phyloP scores from a whole-genome alignment of 1,140 invertebrate genomes.

The Argopecten irradians region DNA sequence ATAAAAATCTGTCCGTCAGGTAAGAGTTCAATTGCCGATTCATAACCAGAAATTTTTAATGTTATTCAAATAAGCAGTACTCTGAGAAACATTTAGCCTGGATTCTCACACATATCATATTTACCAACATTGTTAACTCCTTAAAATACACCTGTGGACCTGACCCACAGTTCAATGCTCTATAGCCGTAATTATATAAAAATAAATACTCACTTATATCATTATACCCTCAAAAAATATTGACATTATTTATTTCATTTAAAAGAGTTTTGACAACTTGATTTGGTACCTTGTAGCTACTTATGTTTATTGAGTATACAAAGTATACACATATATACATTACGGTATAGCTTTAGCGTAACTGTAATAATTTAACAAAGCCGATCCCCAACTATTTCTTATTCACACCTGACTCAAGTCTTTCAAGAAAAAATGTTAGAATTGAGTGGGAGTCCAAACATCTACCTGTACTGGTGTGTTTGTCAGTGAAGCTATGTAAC shows the following conservation, averaged over 20 bases:
- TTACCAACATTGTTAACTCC: not conserved
- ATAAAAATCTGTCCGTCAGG: too few species aligned
- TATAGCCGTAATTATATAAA: not conserved
- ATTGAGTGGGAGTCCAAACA: not conserved
- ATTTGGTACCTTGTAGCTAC: not conserved
- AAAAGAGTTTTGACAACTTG: not conserved
- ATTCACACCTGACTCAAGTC: not conserved
- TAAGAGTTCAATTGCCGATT: not conserved
- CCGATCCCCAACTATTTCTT: slow-evolving; percentile 2
- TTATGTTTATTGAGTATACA: not conserved
- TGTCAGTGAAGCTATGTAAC: too few species aligned
- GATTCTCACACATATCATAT: not conserved
- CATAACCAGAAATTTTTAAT: not conserved
- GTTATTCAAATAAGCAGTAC: too few species aligned
- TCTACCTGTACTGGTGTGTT: not conserved
- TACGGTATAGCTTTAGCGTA: not conserved
- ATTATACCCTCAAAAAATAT: not conserved
- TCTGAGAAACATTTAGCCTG: not conserved
- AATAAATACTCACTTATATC: not conserved
- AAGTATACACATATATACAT: not conserved
- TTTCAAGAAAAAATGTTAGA: not conserved
- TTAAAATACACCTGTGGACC: not conserved
- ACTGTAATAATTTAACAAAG: not conserved
- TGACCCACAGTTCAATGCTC: not conserved
- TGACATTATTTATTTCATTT: not conserved